These are phyloP conservation scores for Ormyrus labotus DNA, from an alignment of 2,888 invertebrate species.

Conservation along the genomic window DNA sequence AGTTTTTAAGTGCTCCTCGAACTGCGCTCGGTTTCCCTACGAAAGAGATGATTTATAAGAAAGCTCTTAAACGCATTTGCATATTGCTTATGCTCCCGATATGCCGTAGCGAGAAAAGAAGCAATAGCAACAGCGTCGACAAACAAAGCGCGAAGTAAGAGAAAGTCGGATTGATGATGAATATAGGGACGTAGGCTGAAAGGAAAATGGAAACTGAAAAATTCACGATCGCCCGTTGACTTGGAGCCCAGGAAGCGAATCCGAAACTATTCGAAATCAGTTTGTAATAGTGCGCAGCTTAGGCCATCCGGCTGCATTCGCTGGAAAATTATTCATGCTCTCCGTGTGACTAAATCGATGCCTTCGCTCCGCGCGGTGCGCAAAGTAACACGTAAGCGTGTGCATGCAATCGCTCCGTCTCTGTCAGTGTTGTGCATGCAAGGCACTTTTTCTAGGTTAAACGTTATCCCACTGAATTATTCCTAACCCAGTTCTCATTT, in stretches of 20 bases:
- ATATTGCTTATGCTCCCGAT: too few species aligned
- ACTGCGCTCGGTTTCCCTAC: too few species aligned
- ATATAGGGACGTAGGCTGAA: slow-evolving; percentile 3
- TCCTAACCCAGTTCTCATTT: not conserved
- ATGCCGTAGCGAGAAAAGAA: too few species aligned
- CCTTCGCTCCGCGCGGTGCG: not conserved
- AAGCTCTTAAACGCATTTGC: too few species aligned
- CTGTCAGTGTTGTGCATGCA: slow-evolving; percentile 10
- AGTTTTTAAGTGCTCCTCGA: too few species aligned
- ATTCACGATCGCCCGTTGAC: slow-evolving; percentile 28
- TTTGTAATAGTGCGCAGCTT: slow-evolving; percentile 39
- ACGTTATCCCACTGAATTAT: slow-evolving; percentile 8
- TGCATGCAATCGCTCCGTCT: slow-evolving; percentile 41
- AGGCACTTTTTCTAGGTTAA: slow-evolving; percentile 28
- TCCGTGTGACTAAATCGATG: slow-evolving; percentile 43
- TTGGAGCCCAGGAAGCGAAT: slow-evolving; percentile 10
- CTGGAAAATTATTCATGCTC: slow-evolving; percentile 46
- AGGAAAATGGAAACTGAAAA: slow-evolving; percentile 40
- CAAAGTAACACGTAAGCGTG: slow-evolving; percentile 22
- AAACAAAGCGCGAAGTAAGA: too few species aligned
- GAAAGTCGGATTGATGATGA: slow-evolving; percentile 23
- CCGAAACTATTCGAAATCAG: slow-evolving; percentile 44
- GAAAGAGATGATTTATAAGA: too few species aligned
- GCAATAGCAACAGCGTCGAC: too few species aligned
- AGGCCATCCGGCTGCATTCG: slow-evolving; percentile 30